Evolutionary conservation across 2,797 vertebrate genomes (phyloP), one percentile per base, ranked within the genome.

Genomic region (Mionectes olivaceus): DNA sequence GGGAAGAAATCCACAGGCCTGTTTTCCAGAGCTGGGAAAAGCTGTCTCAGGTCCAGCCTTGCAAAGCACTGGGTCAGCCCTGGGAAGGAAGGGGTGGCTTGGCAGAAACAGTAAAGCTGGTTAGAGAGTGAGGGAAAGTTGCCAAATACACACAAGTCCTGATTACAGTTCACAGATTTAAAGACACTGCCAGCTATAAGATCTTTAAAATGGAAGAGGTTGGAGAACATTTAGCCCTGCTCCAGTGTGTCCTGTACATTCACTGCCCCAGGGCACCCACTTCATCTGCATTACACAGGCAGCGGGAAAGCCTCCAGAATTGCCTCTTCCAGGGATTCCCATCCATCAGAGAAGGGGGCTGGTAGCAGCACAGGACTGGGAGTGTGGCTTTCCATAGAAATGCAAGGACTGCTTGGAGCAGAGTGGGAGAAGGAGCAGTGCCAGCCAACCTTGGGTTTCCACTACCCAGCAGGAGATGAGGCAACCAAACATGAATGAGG

Each of bases 101-200:
- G 69, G 90, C 94, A 95, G 69, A 69, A 86, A 52, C 0, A 87
- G 53, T 33, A 52, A 77, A 92, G 49, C 68, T 68, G 55, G 59
- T 78, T 73, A 65, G 44, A 18, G 57, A 93, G 14, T 55, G 59
- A 75, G 57, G 87, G 82, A 94, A 89, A 89, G 52, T 44, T 81
- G 84, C 82, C 84, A 96, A 88, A 89, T 56, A 73, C 65, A 81
- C 71, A 81, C 71, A 56, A 83, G 46, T 59, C 39, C 69, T 59
- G 71, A 93, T 93, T 85, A 91, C 50, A 95, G 78, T 93, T 92
- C 90, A 53, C 18, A 85, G 56, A 90, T 80, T 75, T 89, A 85
- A 95, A 78, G 69, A 83, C 33, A 78, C 46, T 28, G 60, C 61
- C 69, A 35, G n/a, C 60, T 78, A 68, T 0, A 37, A 81, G 50